Evolutionary conservation across 2,888 invertebrate species (phyloP).

Genomic region (Ichneumoninae sp.): DNA sequence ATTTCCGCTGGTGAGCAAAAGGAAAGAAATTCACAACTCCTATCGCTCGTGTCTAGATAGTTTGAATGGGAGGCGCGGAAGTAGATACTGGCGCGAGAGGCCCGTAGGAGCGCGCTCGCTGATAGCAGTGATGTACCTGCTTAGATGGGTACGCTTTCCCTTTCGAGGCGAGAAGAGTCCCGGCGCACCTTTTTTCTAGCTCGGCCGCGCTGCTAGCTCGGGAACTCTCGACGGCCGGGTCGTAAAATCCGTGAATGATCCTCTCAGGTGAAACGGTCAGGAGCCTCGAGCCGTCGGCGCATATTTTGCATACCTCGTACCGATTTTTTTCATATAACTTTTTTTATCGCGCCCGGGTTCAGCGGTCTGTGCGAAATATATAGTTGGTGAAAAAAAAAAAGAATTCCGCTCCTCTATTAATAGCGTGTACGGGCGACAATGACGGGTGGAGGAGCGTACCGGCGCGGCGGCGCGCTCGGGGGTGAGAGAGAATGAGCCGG

Average conservation of each 20-base stretch:
- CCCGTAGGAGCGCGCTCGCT: slow-evolving; percentile 8
- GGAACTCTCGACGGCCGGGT: neutral
- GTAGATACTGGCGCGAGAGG: slow-evolving; percentile 17
- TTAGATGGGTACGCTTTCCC: slow-evolving; percentile 63
- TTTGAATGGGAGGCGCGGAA: slow-evolving; percentile 8
- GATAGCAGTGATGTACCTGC: slow-evolving; percentile 29
- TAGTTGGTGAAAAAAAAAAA: slow-evolving; percentile 21
- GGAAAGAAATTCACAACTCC: neutral
- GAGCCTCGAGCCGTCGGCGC: neutral
- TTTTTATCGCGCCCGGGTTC: slow-evolving; percentile 9
- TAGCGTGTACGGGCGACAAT: neutral
- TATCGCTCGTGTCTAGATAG: neutral
- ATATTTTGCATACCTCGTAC: neutral
- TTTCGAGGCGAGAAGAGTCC: slow-evolving; percentile 50
- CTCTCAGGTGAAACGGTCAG: slow-evolving; percentile 21
- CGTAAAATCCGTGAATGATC: slow-evolving; percentile 12
- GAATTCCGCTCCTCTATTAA: slow-evolving; percentile 14
- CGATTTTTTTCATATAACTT: neutral
- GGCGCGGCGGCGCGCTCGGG: slow-evolving; percentile 29
- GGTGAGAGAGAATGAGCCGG: slow-evolving; percentile 39
- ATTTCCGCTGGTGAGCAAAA: slow-evolving; percentile 18
- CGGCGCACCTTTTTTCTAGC: slow-evolving; percentile 14
- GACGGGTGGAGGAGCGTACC: slow-evolving; percentile 20
- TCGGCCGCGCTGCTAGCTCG: neutral
- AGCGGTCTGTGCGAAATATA: slow-evolving; percentile 13